Percentiles rank a stretch among this genome's conserved stretches.
These are phyloP conservation scores for Orchesellides sinensis DNA, from an alignment of 2,888 invertebrate species.

Conservation along the genomic window DNA sequence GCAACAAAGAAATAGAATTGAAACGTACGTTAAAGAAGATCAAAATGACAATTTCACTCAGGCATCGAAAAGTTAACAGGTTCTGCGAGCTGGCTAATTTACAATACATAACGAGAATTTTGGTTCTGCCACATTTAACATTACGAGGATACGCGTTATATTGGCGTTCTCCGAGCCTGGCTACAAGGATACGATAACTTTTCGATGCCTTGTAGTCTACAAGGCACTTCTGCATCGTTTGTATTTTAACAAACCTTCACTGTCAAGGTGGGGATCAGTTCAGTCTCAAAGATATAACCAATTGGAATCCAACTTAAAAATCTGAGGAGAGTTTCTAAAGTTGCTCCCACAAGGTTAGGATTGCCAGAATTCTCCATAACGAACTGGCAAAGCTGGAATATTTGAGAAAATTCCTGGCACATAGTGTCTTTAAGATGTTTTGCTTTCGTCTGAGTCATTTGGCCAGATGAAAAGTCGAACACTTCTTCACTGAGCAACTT, in stretches of 20 bases:
- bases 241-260: slow-evolving; percentile 84
- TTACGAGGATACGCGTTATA: too few species aligned
- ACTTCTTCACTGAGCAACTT: slow-evolving; percentile 99
- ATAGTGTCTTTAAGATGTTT: slow-evolving; percentile 99
- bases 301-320: slow-evolving; percentile 99
- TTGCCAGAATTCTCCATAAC: slow-evolving; percentile 99
- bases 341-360: slow-evolving; percentile 96
- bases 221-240: too few species aligned
- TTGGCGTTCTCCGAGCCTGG: too few species aligned
- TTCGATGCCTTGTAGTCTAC: neutral
- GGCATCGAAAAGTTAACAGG: too few species aligned
- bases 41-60: too few species aligned
- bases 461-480: slow-evolving; percentile 98
- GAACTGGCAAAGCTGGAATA: slow-evolving; percentile 98
- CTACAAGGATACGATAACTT: too few species aligned
- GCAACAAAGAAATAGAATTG: slow-evolving; percentile 73
- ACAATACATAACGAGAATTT: too few species aligned
- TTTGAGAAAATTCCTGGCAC: slow-evolving; percentile 99
- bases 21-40: neutral
- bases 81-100: neutral
- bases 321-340: slow-evolving; percentile 95
- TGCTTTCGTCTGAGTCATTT: slow-evolving; percentile 99
- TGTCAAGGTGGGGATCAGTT: slow-evolving; percentile 94
- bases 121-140: neutral
- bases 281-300: slow-evolving; percentile 99